A percentile compares a stretch with the other conserved stretches of the same genome.
Conservation (phyloP, 2,797 vertebrate genomes). For the Peromyscus eremicus region DNA sequence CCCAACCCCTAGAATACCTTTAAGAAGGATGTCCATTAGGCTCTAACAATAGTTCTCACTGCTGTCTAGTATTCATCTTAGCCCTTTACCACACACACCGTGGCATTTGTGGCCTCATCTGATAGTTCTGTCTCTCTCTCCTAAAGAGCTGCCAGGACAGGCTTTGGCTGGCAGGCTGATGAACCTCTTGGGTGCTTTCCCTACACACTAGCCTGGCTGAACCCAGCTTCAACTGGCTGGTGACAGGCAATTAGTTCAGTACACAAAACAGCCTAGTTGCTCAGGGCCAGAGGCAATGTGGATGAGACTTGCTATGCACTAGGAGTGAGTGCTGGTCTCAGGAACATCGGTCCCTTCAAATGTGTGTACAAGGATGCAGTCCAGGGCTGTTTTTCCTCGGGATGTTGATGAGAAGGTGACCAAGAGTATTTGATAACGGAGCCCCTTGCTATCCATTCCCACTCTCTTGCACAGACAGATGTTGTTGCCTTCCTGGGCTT, state of each 20-base stretch:
- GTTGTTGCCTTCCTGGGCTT: background rate
- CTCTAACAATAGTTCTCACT: background rate
- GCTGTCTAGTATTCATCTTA: background rate
- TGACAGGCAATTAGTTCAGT: constrained; percentile 51
- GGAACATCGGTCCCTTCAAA: background rate
- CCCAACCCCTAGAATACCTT: constrained; percentile 2
- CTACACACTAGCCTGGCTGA: background rate
- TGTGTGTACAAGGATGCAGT: background rate
- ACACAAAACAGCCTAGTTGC: constrained; percentile 37
- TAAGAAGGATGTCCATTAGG: background rate
- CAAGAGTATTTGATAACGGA: background rate
- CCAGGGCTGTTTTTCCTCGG: background rate
- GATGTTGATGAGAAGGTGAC: background rate
- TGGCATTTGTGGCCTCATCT: background rate
- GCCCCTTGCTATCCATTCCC: background rate
- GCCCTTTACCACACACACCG: background rate
- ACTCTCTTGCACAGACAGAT: background rate
- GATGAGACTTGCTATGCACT: background rate
- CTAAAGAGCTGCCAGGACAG: background rate
- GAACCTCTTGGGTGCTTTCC: constrained; percentile 6
- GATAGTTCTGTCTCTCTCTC: background rate
- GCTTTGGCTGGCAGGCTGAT: background rate
- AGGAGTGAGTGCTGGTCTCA: background rate
- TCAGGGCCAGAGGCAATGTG: background rate
- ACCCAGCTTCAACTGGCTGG: background rate